Percentiles rank a stretch among this genome's conserved stretches.
Evolutionary conservation across 64 coral and sea anemone species (phyloP).

Genomic region (Trachythela sp.): DNA sequence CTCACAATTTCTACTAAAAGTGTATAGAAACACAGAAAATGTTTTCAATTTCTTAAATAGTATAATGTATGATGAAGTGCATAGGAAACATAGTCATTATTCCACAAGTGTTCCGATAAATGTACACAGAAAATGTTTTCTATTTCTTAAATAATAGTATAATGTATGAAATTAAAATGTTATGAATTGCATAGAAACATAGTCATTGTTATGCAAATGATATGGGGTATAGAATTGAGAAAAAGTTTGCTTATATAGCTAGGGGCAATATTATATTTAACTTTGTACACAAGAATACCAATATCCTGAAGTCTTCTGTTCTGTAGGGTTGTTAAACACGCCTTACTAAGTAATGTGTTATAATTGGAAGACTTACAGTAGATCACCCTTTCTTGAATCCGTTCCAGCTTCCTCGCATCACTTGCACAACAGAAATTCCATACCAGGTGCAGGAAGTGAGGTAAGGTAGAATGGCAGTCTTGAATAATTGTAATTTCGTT

Average conservation of each 20-base stretch:
- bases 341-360: not conserved
- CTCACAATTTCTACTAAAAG: too few relatives aligned
- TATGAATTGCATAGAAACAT: too few relatives aligned
- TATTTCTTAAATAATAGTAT: too few relatives aligned
- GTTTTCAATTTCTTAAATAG: too few relatives aligned
- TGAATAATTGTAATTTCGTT: not conserved
- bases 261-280: not conserved
- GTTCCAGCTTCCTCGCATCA: too few relatives aligned
- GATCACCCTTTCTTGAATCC: slow-evolving; percentile 46
- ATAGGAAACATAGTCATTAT: too few relatives aligned
- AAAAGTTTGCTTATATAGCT: not conserved
- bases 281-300: not conserved
- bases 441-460: slow-evolving; percentile 39
- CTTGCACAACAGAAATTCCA: slow-evolving; percentile 36
- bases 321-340: not conserved
- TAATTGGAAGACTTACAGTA: not conserved
- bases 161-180: not conserved
- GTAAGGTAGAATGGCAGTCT: not conserved
- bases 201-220: not conserved
- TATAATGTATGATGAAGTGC: too few relatives aligned
- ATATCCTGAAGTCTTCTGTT: not conserved
- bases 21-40: too few relatives aligned
- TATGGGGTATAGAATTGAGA: not conserved
- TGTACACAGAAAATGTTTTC: not conserved
- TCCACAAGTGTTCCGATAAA: too few relatives aligned